Percentiles rank a stretch among this genome's conserved stretches.
phyloP scores from a whole-genome alignment of 2,113 vertebrate genomes.

The Elephas maximus region DNA sequence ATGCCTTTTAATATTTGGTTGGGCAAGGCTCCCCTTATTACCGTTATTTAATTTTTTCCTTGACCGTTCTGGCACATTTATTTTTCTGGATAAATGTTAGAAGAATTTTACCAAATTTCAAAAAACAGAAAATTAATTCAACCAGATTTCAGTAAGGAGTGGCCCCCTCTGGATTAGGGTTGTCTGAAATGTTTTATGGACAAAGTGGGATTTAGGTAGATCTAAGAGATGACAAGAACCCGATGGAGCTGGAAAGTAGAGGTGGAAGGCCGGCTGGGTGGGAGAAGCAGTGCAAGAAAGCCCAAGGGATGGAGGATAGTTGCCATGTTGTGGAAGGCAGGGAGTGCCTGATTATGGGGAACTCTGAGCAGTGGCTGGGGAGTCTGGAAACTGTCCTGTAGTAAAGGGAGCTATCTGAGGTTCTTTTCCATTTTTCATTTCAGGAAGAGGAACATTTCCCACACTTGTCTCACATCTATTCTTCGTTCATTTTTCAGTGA shows the following conservation, averaged over 20 bases:
- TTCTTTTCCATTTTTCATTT: slow-evolving; percentile 3
- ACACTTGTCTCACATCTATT: not conserved
- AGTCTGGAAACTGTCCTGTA: not conserved
- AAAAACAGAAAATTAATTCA: not conserved
- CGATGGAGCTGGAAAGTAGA: no score
- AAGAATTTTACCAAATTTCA: not conserved
- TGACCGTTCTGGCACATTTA: not conserved
- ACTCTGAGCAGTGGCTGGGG: not conserved
- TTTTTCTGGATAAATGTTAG: not conserved
- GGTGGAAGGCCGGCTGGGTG: not conserved
- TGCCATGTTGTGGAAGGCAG: not conserved
- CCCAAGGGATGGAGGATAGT: not conserved
- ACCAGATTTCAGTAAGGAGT: not conserved
- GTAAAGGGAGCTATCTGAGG: not conserved
- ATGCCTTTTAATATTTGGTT: not conserved
- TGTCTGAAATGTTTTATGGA: not conserved
- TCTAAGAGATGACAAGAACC: not conserved
- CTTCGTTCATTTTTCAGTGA: slow-evolving; percentile 9
- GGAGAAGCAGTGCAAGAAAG: not conserved
- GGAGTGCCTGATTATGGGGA: no score
- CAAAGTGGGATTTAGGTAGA: not conserved
- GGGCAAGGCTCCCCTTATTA: not conserved
- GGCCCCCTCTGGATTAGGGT: not conserved
- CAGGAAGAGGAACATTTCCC: not conserved
- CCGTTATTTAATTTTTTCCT: not conserved